phyloP scores from a whole-genome alignment of 1,140 invertebrate species.

The Leguminivora glycinivorella region DNA sequence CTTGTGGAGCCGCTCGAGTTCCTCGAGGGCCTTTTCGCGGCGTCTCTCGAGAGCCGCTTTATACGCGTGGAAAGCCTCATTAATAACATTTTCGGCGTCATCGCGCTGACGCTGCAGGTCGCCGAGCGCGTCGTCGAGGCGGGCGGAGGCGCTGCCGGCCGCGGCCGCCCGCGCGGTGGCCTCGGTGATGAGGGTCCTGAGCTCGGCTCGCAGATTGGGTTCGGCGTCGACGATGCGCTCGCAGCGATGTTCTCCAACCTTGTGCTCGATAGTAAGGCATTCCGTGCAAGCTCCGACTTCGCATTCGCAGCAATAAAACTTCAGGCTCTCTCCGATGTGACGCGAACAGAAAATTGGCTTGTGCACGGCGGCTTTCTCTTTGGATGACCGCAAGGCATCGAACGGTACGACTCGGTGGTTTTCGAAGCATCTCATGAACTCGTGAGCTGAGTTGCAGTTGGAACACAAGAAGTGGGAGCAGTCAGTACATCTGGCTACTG shows the following conservation, averaged over 20 bases:
- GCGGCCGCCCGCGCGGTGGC: slow-evolving; percentile 85
- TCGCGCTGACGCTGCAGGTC: slow-evolving; percentile 92
- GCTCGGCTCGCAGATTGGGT: slow-evolving; percentile 86
- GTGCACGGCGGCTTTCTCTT: slow-evolving; percentile 87
- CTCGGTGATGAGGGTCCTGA: slow-evolving; percentile 85
- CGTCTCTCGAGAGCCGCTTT: slow-evolving; percentile 90
- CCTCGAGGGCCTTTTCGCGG: slow-evolving; percentile 86
- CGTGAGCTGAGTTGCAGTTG: slow-evolving; percentile 95
- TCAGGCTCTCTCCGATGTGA: slow-evolving; percentile 88
- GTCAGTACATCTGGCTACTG: slow-evolving; percentile 94
- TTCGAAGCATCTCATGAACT: slow-evolving; percentile 96
- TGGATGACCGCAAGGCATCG: slow-evolving; percentile 89
- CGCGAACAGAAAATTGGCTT: slow-evolving; percentile 89
- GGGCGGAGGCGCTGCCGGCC: slow-evolving; percentile 86
- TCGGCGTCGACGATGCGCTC: slow-evolving; percentile 88
- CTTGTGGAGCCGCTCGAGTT: slow-evolving; percentile 89
- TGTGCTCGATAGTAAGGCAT: slow-evolving; percentile 89
- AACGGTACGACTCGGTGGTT: slow-evolving; percentile 93
- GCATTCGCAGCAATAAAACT: slow-evolving; percentile 91
- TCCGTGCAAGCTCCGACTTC: slow-evolving; percentile 91
- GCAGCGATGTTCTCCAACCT: slow-evolving; percentile 88
- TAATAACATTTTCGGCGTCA: slow-evolving; percentile 90
- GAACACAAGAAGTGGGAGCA: slow-evolving; percentile 96
- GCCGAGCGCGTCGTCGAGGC: slow-evolving; percentile 87
- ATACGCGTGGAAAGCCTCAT: slow-evolving; percentile 91